Evolutionary conservation across 2,888 invertebrate genomes (phyloP), one percentile per base, ranked within the genome.

Genomic region (Fragum sueziense): DNA sequence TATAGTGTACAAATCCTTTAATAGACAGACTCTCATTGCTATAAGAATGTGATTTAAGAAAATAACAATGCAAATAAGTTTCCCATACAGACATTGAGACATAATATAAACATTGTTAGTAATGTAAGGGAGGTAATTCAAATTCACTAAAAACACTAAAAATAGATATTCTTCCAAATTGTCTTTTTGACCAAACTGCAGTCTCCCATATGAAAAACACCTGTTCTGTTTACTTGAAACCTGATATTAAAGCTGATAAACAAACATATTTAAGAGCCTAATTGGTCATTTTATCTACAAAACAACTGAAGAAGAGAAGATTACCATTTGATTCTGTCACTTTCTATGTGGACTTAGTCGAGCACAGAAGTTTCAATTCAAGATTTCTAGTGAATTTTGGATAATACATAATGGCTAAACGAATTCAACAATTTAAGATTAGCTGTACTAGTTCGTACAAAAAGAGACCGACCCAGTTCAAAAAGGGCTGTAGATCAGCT

Each of bases 231-330:
- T 25, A 25, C 7, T 7, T 25, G 61, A 4, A 61, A 61, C 61
- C 61, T 29, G 61, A 61, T 61, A 61, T 29, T 17, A 14, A 11
- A 61, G 61, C 31, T 61, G 27, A 61, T 61, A 22, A 61, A 61
- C 22, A 17, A 17, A 61, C 61, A 61, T 61, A 61, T 29, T 25
- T 29, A 7, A 61, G 61, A 29, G 61, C 61, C 61, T 61, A 29
- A 61, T 61, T 61, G 61, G 61, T 29, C 61, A 61, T 61, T 61
- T 61, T 61, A 61, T 61, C 61, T 61, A 31, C 14, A 29, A 61
- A 29, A 3, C 20, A 29, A 27, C 31, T 6, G 17, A 61, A 29
- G 27, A 27, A 29, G 27, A 17, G 27, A 61, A 7, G 7, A n/a
- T n/a, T 61, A 61, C 4, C 9, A 4, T 3, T 11, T 25, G 7